phyloP scores from a whole-genome alignment of 2,888 invertebrate genomes.

The Abrostola tripartita region DNA sequence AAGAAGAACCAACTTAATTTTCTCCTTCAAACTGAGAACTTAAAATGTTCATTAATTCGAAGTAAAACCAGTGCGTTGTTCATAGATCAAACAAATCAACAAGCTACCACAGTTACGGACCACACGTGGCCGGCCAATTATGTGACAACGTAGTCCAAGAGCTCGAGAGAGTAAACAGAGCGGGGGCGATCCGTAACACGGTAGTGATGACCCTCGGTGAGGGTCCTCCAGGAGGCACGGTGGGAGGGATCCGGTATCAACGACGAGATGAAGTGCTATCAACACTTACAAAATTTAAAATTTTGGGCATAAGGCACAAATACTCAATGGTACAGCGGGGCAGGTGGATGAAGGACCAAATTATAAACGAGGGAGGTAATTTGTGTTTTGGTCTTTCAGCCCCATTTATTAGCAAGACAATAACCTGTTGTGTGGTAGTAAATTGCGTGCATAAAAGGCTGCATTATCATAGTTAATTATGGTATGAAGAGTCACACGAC shows the following conservation, averaged over 20 bases:
- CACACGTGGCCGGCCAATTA: slow-evolving; percentile 73
- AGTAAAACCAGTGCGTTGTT: slow-evolving; percentile 39
- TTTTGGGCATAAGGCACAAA: not conserved
- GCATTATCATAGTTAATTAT: no score
- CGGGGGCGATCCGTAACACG: slow-evolving; percentile 75
- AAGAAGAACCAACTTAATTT: not conserved
- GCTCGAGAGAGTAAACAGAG: slow-evolving; percentile 76
- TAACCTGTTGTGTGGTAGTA: no score
- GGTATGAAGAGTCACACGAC: no score
- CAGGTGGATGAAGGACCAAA: no score
- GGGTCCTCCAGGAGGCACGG: slow-evolving; percentile 61
- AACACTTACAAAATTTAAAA: not conserved
- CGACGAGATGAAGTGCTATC: slow-evolving; percentile 11
- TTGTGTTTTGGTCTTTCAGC: no score
- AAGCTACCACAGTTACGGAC: slow-evolving; percentile 67
- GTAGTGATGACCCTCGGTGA: slow-evolving; percentile 66
- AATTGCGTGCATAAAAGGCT: no score
- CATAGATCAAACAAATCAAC: slow-evolving; percentile 53
- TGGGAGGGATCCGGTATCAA: slow-evolving; percentile 50
- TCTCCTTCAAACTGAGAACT: slow-evolving; percentile 7
- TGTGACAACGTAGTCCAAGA: slow-evolving; percentile 74
- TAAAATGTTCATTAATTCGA: slow-evolving; percentile 50
- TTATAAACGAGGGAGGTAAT: no score
- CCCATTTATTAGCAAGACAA: no score
- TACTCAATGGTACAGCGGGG: not conserved